Evolutionary conservation across 2,888 invertebrate species (phyloP).

Genomic region (Nephrotoma appendiculata): DNA sequence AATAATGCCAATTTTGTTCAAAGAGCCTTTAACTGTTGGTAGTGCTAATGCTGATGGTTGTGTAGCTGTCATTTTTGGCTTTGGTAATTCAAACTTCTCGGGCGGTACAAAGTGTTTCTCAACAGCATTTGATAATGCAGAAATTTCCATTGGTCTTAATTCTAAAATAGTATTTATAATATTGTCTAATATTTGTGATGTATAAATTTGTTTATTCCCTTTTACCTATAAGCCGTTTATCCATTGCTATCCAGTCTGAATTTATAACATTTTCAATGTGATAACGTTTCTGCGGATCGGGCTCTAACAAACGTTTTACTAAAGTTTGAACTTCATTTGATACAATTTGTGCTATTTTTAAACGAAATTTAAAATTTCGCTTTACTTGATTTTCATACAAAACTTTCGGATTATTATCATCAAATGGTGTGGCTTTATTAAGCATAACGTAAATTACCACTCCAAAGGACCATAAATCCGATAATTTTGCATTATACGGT

Average conservation of each 20-base stretch:
- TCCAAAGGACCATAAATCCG: conserved; percentile 72
- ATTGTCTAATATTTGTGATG: neutral
- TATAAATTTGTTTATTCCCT: neutral
- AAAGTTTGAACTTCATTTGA: conserved; percentile 48
- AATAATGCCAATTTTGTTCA: neutral
- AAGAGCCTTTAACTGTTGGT: neutral
- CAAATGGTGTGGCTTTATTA: conserved; percentile 71
- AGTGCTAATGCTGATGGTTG: neutral
- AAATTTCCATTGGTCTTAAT: neutral
- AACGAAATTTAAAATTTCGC: conserved; percentile 53
- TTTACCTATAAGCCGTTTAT: conserved; percentile 34
- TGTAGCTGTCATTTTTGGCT: neutral
- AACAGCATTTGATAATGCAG: neutral
- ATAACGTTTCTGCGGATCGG: conserved; percentile 45
- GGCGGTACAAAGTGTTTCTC: neutral
- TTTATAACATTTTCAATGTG: conserved; percentile 38
- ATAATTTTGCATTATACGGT: conserved; percentile 53
- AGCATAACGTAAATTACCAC: conserved; percentile 69
- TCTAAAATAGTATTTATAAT: neutral
- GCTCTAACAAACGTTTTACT: conserved; percentile 50
- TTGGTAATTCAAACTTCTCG: neutral
- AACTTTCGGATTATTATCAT: conserved; percentile 43
- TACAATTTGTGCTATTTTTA: conserved; percentile 41
- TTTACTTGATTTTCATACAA: conserved; percentile 36
- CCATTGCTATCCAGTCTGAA: conserved; percentile 52